Conservation (phyloP, 2,888 invertebrate genomes). For the Cantharis rufa region DNA sequence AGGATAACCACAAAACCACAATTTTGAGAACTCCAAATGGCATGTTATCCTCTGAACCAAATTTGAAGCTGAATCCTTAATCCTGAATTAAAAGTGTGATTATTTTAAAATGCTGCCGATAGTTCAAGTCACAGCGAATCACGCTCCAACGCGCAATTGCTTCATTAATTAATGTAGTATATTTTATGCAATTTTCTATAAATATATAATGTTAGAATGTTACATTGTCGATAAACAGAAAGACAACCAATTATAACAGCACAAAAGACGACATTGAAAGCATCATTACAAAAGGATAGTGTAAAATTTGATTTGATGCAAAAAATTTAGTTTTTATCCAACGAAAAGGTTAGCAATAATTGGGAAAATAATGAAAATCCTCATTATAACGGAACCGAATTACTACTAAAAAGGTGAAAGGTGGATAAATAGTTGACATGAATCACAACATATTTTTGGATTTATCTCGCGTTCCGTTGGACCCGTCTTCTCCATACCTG, state of each 20-base stretch:
- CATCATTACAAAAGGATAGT: not conserved
- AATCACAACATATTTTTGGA: not conserved
- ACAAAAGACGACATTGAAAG: not conserved
- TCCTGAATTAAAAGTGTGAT: not conserved
- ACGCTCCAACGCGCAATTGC: not conserved
- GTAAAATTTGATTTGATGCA: not conserved
- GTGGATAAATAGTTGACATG: slow-evolving; percentile 7
- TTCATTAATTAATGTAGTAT: not conserved
- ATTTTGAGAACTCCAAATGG: not conserved
- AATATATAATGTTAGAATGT: no score
- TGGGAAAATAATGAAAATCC: slow-evolving; percentile 5
- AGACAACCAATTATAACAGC: not conserved
- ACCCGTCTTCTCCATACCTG: not conserved
- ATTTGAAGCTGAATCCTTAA: no score
- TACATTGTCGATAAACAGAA: not conserved
- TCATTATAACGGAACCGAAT: slow-evolving; percentile 12
- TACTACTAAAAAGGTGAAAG: slow-evolving; percentile 20
- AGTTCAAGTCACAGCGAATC: not conserved
- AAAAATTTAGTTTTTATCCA: not conserved
- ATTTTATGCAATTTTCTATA: not conserved
- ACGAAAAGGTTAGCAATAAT: not conserved
- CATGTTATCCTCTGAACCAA: not conserved
- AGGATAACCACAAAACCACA: not conserved
- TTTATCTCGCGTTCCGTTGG: slow-evolving; percentile 5
- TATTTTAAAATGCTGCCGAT: not conserved